Evolutionary conservation across 2,797 vertebrate genomes (phyloP).

Genomic region (Cephalopachus bancanus): DNA sequence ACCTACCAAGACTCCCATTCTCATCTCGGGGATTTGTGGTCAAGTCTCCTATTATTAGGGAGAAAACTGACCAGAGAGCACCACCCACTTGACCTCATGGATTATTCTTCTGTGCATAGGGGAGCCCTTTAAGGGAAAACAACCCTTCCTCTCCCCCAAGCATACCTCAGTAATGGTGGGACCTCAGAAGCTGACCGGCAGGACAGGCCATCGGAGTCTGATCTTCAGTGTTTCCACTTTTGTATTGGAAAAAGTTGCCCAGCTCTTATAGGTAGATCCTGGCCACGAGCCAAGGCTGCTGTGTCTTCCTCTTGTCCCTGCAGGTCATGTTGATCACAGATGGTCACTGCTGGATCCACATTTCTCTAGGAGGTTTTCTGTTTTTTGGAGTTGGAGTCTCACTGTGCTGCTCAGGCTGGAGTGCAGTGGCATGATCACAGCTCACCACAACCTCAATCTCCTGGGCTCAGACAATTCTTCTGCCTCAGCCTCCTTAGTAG

Average conservation of each 20-base stretch:
- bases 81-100: background rate
- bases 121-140: background rate
- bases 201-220: background rate
- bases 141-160: background rate
- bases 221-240: slow-evolving; percentile 24
- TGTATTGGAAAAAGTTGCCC: slow-evolving; percentile 25
- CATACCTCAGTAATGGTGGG: background rate
- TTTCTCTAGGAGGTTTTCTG: background rate
- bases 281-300: background rate
- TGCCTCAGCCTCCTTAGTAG: too few species aligned
- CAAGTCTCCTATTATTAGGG: background rate
- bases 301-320: background rate
- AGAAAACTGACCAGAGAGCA: slow-evolving; percentile 16
- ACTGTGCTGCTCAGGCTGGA: too few species aligned
- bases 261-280: background rate
- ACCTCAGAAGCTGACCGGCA: background rate
- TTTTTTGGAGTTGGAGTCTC: too few species aligned
- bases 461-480: too few species aligned
- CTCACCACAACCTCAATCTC: too few species aligned
- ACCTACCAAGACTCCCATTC: background rate
- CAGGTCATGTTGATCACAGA: background rate
- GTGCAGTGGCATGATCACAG: too few species aligned
- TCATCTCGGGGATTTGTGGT: background rate
- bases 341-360: background rate
- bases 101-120: background rate